These are phyloP conservation scores for Brotula barbata DNA, from an alignment of 2,797 vertebrate genomes.

Conservation along the genomic window DNA sequence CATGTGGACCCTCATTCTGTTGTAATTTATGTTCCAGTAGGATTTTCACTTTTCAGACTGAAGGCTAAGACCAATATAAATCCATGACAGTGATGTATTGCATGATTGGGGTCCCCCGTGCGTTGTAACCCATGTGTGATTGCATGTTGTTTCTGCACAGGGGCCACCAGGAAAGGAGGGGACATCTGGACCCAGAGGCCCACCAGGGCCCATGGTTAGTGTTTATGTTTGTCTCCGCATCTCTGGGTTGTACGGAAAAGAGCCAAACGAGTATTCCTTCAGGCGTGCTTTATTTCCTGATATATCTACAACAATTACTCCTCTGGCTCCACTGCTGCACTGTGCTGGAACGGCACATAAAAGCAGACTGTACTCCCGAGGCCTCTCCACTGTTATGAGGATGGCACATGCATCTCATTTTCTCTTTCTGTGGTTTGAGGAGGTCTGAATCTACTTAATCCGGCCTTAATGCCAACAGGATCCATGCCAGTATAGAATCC, in stretches of 20 bases:
- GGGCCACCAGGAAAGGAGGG: constrained; percentile 97
- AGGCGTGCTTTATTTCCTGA: constrained; percentile 48
- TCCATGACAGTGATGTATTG: constrained; percentile 62
- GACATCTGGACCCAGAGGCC: constrained; percentile 92
- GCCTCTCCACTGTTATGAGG: constrained; percentile 38
- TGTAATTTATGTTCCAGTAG: constrained; percentile 17
- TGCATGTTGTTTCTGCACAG: constrained; percentile 76
- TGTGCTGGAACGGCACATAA: constrained; percentile 53
- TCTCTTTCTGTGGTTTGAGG: constrained; percentile 58
- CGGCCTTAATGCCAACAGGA: constrained; percentile 55
- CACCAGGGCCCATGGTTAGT: constrained; percentile 90
- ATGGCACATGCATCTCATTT: constrained; percentile 60
- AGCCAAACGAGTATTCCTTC: constrained; percentile 45
- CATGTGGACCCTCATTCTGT: constrained; percentile 2
- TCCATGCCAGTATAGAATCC: constrained; percentile 47
- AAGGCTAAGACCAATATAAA: constrained; percentile 35
- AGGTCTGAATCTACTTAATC: constrained; percentile 68
- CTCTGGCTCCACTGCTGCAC: constrained; percentile 53
- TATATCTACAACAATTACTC: constrained; percentile 57
- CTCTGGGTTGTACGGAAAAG: constrained; percentile 34
- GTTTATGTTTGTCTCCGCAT: constrained; percentile 27
- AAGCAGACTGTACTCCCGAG: constrained; percentile 32
- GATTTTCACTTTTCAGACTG: constrained; percentile 27
- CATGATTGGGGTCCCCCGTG: constrained; percentile 47
- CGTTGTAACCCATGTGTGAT: constrained; percentile 61